Conservation (phyloP, 2,797 vertebrate species). For the Esox masquinongy region DNA sequence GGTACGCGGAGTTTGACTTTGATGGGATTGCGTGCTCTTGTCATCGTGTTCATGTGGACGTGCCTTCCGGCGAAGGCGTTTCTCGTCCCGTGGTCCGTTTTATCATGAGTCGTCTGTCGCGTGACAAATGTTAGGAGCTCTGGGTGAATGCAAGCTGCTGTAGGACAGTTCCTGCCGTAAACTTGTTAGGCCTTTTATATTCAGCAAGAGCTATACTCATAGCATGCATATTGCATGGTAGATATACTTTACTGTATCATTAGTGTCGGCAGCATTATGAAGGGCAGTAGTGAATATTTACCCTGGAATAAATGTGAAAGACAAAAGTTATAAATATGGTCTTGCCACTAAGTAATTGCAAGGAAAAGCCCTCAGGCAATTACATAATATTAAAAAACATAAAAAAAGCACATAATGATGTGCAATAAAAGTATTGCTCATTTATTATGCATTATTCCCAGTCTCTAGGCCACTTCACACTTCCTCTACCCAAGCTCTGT, state of each 20-base stretch:
- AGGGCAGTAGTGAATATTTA: conserved; percentile 5
- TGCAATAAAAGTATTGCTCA: conserved; percentile 36
- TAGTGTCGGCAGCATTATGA: conserved; percentile 35
- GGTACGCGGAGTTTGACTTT: too few species aligned
- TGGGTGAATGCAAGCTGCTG: conserved; percentile 23
- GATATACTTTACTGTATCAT: conserved; percentile 57
- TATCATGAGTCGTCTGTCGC: conserved; percentile 8
- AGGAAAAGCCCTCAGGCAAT: conserved; percentile 37
- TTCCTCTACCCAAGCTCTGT: not conserved
- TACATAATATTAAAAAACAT: conserved; percentile 63
- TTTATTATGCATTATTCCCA: conserved; percentile 48
- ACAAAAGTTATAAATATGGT: conserved; percentile 27
- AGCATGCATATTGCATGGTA: conserved; percentile 52
- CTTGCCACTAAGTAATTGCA: conserved; percentile 43
- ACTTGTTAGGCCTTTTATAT: conserved; percentile 39
- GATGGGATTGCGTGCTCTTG: too few species aligned
- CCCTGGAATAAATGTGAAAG: conserved; percentile 33
- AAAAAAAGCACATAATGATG: conserved; percentile 52
- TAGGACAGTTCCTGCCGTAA: conserved; percentile 38
- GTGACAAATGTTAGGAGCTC: conserved; percentile 29
- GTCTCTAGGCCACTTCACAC: not conserved
- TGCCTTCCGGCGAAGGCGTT: too few species aligned
- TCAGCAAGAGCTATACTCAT: conserved; percentile 25
- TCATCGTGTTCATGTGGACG: too few species aligned
- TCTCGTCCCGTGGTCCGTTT: too few species aligned